A percentile compares a stretch with the other conserved stretches of the same genome.
Conservation (phyloP, 1,140 invertebrate genomes). For the Drosophila bipectinata region DNA sequence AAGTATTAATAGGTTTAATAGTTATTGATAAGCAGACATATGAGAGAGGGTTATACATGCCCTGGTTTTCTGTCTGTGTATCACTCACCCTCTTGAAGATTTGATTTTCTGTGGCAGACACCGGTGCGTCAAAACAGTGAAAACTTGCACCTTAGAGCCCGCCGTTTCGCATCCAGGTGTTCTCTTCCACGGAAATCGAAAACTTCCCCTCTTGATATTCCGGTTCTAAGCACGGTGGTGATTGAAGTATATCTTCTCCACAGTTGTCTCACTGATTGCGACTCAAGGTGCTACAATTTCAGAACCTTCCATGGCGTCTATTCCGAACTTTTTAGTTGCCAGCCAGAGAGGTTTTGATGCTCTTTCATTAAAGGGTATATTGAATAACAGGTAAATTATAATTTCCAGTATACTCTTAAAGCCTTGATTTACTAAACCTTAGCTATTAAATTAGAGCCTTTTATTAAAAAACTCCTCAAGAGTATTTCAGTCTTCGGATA, state of each 20-base stretch:
- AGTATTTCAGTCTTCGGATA: conserved; percentile 1
- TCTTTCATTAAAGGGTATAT: background rate
- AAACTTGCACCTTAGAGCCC: conserved; percentile 69
- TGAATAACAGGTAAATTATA: background rate
- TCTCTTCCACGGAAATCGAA: conserved; percentile 59
- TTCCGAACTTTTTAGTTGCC: conserved; percentile 12
- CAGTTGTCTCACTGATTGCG: conserved; percentile 7
- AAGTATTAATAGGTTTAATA: background rate
- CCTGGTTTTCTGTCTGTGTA: background rate
- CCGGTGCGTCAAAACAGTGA: conserved; percentile 69
- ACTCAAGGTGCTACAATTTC: conserved; percentile 64
- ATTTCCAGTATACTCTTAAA: no score
- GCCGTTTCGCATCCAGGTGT: conserved; percentile 64
- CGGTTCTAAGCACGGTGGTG: conserved; percentile 30
- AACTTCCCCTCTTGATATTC: conserved; percentile 68
- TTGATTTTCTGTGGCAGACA: conserved; percentile 57
- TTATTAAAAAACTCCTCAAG: background rate
- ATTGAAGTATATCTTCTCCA: conserved; percentile 7
- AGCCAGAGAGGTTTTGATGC: conserved; percentile 18
- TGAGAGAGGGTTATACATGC: background rate
- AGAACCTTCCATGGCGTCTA: conserved; percentile 10
- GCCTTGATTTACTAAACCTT: no score
- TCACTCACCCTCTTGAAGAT: conserved; percentile 9
- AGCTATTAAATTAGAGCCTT: background rate
- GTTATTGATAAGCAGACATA: background rate